Conservation (phyloP, 2,113 vertebrate species). For the Bostrychus sinensis region DNA sequence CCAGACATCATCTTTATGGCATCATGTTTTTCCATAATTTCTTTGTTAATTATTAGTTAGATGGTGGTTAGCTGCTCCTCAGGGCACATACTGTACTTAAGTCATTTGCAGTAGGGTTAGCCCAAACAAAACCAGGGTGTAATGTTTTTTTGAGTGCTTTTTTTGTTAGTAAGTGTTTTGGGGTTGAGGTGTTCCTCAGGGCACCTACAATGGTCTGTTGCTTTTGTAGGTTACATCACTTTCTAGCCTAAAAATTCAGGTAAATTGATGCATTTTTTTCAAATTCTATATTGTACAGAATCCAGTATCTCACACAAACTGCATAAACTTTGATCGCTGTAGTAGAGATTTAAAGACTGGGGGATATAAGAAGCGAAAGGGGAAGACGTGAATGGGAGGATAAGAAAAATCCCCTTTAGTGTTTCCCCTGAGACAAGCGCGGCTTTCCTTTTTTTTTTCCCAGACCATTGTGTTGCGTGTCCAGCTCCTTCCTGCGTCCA, state of each 20-base stretch:
- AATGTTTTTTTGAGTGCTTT: too few relatives aligned
- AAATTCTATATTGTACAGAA: too few relatives aligned
- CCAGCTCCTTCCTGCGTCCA: conserved; percentile 68
- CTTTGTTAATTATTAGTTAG: too few relatives aligned
- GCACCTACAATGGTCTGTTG: not conserved
- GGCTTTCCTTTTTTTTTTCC: conserved; percentile 55
- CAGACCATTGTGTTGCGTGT: conserved; percentile 63
- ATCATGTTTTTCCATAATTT: too few relatives aligned
- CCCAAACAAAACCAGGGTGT: too few relatives aligned
- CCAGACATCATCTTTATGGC: too few relatives aligned
- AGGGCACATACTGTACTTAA: too few relatives aligned
- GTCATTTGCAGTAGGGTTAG: too few relatives aligned
- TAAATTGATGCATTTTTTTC: not conserved
- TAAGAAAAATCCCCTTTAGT: conserved; percentile 38
- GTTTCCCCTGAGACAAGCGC: conserved; percentile 38
- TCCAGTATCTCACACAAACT: not conserved
- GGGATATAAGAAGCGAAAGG: conserved; percentile 4
- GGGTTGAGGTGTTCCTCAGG: not conserved
- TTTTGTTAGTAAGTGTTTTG: not conserved
- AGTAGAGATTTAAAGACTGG: conserved; percentile 1
- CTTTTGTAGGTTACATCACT: not conserved
- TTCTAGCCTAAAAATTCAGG: not conserved
- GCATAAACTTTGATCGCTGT: not conserved
- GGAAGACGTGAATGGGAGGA: conserved; percentile 59
- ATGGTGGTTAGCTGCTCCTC: too few relatives aligned